Percentiles rank a stretch among this genome's conserved stretches.
Conservation (phyloP, 2,797 vertebrate genomes). For the Peromyscus melanophrys region DNA sequence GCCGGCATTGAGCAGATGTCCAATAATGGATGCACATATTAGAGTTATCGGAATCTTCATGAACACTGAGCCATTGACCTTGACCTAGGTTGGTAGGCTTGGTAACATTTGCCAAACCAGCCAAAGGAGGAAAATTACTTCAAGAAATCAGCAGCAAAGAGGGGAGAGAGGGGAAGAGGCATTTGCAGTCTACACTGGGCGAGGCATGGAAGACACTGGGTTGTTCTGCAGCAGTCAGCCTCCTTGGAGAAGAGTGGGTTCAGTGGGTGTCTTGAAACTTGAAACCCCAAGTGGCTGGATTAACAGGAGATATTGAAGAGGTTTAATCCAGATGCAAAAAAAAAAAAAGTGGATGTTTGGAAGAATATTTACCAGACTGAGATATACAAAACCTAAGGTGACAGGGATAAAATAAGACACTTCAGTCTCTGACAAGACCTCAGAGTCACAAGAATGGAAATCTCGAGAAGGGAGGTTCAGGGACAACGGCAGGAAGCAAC, state of each 20-base stretch:
- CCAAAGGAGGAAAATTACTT: neutral
- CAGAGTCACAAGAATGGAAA: neutral
- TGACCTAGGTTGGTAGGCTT: neutral
- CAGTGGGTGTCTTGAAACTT: neutral
- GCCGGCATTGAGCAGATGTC: neutral
- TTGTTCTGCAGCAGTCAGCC: neutral
- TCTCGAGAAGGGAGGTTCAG: neutral
- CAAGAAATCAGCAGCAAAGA: neutral
- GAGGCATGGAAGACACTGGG: neutral
- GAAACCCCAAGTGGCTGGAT: neutral
- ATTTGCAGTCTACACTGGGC: neutral
- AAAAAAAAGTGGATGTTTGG: conserved; percentile 5
- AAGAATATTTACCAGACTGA: neutral
- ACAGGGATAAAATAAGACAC: neutral
- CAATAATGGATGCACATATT: neutral
- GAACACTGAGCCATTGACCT: conserved; percentile 7
- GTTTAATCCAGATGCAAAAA: neutral
- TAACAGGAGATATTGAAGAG: neutral
- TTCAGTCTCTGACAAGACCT: neutral
- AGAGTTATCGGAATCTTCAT: neutral
- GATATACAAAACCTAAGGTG: neutral
- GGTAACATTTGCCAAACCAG: neutral
- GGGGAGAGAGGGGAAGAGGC: rapidly evolving
- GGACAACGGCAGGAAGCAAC: rapidly evolving
- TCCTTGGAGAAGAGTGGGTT: neutral